A percentile compares a stretch with the other conserved stretches of the same genome.
Evolutionary conservation across 53 echinoderm and acorn worm species (phyloP).

Genomic region (Crossaster papposus): DNA sequence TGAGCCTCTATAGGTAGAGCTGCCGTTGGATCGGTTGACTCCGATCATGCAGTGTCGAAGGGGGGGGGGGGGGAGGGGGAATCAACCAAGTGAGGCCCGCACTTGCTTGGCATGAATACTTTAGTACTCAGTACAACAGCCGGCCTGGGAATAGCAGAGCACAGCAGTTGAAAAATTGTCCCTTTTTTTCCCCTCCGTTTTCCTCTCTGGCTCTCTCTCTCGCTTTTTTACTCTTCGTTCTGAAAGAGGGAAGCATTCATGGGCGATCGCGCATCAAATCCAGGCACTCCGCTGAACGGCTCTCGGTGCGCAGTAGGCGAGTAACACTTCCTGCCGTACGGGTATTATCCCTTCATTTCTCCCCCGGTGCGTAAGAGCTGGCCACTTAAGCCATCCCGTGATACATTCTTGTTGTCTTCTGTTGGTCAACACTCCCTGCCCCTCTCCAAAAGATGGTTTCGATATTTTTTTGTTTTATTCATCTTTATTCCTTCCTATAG

Average conservation of each 20-base stretch:
- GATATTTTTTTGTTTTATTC: not conserved
- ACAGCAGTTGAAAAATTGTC: not conserved
- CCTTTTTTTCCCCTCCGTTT: not conserved
- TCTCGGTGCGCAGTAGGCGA: slow-evolving; percentile 18
- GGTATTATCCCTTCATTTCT: slow-evolving; percentile 46
- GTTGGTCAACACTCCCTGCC: too few relatives aligned
- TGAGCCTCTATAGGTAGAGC: not conserved
- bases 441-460: not conserved
- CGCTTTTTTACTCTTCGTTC: not conserved
- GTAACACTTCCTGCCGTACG: slow-evolving; percentile 28
- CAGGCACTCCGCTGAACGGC: slow-evolving; percentile 7
- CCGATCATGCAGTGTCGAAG: not conserved
- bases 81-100: not conserved
- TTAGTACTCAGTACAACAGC: not conserved
- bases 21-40: not conserved
- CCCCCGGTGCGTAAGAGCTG: slow-evolving; percentile 16
- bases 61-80: not conserved
- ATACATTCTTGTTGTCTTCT: slow-evolving; percentile 30
- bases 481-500: not conserved
- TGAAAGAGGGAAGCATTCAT: slow-evolving; percentile 4
- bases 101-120: not conserved
- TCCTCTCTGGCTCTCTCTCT: not conserved
- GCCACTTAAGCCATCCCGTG: slow-evolving; percentile 38
- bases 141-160: not conserved
- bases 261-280: slow-evolving; percentile 49